Base-by-base conservation (phyloP, 2,888 invertebrate species). In the Andricus quercusramuli region DNA sequence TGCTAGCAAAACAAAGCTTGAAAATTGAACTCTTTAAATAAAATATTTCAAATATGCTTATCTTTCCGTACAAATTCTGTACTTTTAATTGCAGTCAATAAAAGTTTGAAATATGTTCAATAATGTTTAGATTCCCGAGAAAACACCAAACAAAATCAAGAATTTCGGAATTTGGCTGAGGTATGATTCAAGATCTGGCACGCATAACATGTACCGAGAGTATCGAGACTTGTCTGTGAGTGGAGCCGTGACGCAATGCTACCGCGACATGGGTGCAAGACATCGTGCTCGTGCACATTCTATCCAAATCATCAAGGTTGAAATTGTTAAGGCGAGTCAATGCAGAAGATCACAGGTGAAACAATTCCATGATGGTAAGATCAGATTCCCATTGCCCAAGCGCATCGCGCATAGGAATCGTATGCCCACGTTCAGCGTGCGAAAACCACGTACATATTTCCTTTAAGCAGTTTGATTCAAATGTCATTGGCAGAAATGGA, bases 181-280 rank as follows among this genome's bases (percentile, higher is more conserved):
- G 89, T 99, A 99, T 92, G 99, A 99, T 93, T 99, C 99, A 1
- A 96, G 99, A 82, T 99, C 99, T 15, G 99, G 99, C 80, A 99
- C 98, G 81, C 99, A 99, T 95, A 99, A 99, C 95, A 99, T 99
- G 99, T 99, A 99, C 96, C 96, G 99, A 86, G 99, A 99, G 94
- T 99, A 99, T 94, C 96, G 99, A 88, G 99, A 99, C 93, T 94
- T 99, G 89, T 97, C 98, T 82, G 97, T 98, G 9, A 97, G 98
- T 79, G 98, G 97, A 81, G 99, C 99, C 81, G 99, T 99, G 80
- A 99, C 99, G 20, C 97, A 98, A 93, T 99, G 99, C 94, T 99
- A 99, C 94, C 96, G 99, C 80, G 99, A 99, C 92, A 91, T 91
- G 91, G 96, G 96, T 85, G 99, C 99, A 79, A 83, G 88, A 99